These are phyloP conservation scores for Mus minutoides DNA, from an alignment of 2,797 vertebrate genomes.

Conservation along the genomic window DNA sequence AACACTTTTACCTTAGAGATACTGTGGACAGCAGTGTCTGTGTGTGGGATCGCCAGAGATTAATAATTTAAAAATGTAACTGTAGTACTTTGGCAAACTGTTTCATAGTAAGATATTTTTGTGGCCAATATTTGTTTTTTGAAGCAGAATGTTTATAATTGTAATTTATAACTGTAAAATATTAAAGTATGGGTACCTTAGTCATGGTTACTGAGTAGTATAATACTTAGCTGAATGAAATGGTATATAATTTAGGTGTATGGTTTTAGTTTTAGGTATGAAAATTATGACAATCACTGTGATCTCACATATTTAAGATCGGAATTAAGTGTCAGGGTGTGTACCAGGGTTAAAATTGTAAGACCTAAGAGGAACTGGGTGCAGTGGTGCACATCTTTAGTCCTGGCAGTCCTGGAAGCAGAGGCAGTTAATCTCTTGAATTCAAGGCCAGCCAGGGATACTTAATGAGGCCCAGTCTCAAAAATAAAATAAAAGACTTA, in stretches of 20 bases:
- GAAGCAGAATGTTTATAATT: slow-evolving; percentile 45
- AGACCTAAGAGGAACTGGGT: background rate
- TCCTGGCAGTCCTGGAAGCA: background rate
- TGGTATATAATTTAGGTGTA: background rate
- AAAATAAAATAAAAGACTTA: background rate
- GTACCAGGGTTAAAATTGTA: slow-evolving; percentile 1
- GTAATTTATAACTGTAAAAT: background rate
- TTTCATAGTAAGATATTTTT: slow-evolving; percentile 56
- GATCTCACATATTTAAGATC: slow-evolving; percentile 17
- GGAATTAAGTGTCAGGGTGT: background rate
- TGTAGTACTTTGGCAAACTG: background rate
- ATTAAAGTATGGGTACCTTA: slow-evolving; percentile 10
- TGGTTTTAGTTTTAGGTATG: background rate
- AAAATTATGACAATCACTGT: slow-evolving; percentile 25
- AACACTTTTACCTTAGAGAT: slow-evolving; percentile 34
- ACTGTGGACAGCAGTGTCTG: background rate
- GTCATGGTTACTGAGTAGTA: slow-evolving; percentile 15
- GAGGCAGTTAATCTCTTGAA: no score
- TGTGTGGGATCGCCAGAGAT: background rate
- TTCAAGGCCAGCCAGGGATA: background rate
- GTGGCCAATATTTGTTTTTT: slow-evolving; percentile 25
- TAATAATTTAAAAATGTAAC: background rate
- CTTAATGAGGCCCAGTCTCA: background rate
- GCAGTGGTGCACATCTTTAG: background rate
- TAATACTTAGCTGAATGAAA: slow-evolving; percentile 47